Conservation (phyloP, 2,113 vertebrate genomes). For the Cricetomys ansorgei region DNA sequence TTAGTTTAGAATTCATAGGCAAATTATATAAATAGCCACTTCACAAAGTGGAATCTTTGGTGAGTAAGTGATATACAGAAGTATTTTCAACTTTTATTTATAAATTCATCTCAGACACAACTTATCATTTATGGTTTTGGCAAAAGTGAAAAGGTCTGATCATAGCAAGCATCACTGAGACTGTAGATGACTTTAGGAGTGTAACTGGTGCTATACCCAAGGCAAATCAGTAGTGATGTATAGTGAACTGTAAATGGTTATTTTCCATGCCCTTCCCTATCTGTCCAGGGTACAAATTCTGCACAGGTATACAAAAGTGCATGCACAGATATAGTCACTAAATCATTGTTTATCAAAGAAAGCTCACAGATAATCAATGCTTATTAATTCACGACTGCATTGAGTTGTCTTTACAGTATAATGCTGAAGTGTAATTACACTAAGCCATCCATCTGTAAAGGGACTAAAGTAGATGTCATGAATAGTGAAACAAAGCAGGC, state of each 20-base stretch:
- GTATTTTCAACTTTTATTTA: not conserved
- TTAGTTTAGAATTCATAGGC: not conserved
- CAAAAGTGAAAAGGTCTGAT: not conserved
- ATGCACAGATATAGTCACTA: not conserved
- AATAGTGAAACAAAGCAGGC: not conserved
- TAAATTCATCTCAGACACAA: not conserved
- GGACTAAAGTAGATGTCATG: not conserved
- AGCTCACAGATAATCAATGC: not conserved
- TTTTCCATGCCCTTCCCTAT: not conserved
- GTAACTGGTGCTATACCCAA: not conserved
- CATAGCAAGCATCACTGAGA: too few species aligned
- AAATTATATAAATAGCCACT: not conserved
- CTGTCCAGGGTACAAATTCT: not conserved
- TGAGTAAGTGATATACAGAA: not conserved
- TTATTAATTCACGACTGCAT: not conserved
- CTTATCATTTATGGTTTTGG: not conserved
- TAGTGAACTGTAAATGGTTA: accelerated
- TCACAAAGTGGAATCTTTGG: not conserved
- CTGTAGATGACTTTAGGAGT: accelerated
- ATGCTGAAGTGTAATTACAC: not conserved
- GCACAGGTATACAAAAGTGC: not conserved
- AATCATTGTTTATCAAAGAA: not conserved
- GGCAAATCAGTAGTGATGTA: not conserved
- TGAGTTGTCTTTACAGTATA: not conserved
- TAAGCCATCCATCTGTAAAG: not conserved